Conservation (phyloP, 1,140 invertebrate genomes). For the Penaeus japonicus region DNA sequence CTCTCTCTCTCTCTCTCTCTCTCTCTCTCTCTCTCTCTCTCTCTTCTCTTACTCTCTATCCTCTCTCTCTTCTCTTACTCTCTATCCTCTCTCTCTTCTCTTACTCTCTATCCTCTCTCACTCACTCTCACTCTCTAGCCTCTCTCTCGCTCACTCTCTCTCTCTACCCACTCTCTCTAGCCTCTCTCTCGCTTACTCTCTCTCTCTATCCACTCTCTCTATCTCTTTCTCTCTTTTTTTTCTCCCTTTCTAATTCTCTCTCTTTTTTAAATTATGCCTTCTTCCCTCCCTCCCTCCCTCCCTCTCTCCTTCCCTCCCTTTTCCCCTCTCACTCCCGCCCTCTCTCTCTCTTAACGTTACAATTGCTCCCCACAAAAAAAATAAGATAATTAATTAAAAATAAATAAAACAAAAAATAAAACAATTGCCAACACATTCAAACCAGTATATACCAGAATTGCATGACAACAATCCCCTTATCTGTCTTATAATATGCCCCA, state of each 20-base stretch:
- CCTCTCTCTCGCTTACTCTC: neutral
- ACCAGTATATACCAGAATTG: no score
- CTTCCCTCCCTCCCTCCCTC: neutral
- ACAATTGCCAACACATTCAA: no score
- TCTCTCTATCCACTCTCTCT: neutral
- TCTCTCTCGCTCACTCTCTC: neutral
- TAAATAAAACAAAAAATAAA: no score
- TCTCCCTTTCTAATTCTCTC: neutral
- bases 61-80: conserved; percentile 1
- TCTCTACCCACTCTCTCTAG: neutral
- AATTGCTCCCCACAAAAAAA: no score
- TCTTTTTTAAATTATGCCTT: neutral
- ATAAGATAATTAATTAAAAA: no score
- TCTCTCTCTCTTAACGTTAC: no score
- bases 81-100: neutral
- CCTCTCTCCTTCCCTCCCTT: neutral
- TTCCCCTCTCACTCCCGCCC: neutral
- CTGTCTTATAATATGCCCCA: no score
- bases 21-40: neutral
- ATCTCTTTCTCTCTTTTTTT: neutral
- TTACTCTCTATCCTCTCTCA: neutral
- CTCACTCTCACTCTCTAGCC: neutral
- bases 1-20: neutral
- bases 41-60: neutral
- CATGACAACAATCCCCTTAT: no score